A percentile compares a stretch with the other conserved stretches of the same genome.
Conservation (phyloP, 2,113 vertebrate species). For the Sorex araneus region DNA sequence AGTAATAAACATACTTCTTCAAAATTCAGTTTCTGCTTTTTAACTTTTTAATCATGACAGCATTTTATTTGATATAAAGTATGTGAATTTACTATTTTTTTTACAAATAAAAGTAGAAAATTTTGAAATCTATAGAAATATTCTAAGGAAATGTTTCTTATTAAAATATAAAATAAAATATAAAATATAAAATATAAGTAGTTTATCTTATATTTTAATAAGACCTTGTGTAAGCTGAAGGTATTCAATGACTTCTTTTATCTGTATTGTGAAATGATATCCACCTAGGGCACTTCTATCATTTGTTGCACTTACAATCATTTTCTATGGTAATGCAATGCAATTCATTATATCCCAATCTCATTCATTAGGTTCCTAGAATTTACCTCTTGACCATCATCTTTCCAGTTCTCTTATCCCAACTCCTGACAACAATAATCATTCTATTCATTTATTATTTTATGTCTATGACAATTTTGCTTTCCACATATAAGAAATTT, state of each 20-base stretch:
- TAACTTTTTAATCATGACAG: constrained; percentile 3
- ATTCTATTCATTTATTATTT: not conserved
- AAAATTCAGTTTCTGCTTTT: not conserved
- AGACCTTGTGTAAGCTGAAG: not conserved
- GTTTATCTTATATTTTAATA: too few species aligned
- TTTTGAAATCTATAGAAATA: not conserved
- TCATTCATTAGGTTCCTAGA: not conserved
- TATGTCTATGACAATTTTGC: not conserved
- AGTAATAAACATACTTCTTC: not conserved
- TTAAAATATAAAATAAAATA: not conserved
- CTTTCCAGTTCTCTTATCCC: not conserved
- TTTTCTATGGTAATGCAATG: not conserved
- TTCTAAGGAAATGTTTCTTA: not conserved
- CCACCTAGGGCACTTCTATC: not conserved
- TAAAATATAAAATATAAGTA: not conserved
- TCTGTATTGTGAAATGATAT: not conserved
- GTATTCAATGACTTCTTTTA: not conserved
- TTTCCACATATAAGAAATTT: not conserved
- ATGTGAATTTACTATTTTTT: not conserved
- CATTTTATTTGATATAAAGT: constrained; percentile 19
- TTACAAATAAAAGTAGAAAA: not conserved
- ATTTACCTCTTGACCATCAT: not conserved
- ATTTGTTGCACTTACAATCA: not conserved
- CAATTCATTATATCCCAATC: not conserved
- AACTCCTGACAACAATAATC: not conserved